Percentiles rank a stretch among this genome's conserved stretches.
Conservation (phyloP, 1,140 invertebrate genomes). For the Ips nitidus region DNA sequence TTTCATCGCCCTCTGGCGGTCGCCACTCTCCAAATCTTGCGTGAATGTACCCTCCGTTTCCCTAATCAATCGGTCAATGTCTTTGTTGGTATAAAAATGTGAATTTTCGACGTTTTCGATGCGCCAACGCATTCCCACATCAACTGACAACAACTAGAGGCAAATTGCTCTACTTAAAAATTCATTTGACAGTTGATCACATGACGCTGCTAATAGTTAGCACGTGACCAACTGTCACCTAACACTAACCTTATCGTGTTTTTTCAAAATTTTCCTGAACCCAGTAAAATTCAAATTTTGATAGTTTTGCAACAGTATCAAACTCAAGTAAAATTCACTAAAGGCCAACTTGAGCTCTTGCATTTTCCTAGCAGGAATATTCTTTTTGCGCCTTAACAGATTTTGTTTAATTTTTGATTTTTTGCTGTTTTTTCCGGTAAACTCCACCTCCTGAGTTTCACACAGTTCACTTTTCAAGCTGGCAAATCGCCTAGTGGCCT, state of each 20-base stretch:
- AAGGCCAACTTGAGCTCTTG: constrained; percentile 97
- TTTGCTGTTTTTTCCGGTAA: constrained; percentile 58
- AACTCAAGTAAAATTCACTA: constrained; percentile 97
- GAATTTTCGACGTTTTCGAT: constrained; percentile 90
- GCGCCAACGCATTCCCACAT: constrained; percentile 84
- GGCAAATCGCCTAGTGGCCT: constrained; percentile 93
- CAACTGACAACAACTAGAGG: constrained; percentile 66
- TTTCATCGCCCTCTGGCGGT: constrained; percentile 97
- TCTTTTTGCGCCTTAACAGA: constrained; percentile 51
- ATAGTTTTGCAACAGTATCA: constrained; percentile 90
- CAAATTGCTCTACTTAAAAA: background rate
- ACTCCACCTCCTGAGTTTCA: constrained; percentile 69
- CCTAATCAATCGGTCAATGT: constrained; percentile 93
- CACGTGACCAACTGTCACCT: constrained; percentile 10
- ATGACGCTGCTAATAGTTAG: background rate
- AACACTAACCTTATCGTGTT: constrained; percentile 92
- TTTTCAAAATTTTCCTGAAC: constrained; percentile 99
- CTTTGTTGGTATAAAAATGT: constrained; percentile 95
- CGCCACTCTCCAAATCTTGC: constrained; percentile 89
- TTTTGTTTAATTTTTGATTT: constrained; percentile 61
- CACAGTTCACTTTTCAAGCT: constrained; percentile 87
- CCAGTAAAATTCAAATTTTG: constrained; percentile 98
- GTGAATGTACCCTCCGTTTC: constrained; percentile 94
- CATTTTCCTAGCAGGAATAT: constrained; percentile 74
- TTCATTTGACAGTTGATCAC: too few relatives aligned